Conservation (phyloP, 2,113 vertebrate genomes). For the Cyanoramphus novaezelandiae region DNA sequence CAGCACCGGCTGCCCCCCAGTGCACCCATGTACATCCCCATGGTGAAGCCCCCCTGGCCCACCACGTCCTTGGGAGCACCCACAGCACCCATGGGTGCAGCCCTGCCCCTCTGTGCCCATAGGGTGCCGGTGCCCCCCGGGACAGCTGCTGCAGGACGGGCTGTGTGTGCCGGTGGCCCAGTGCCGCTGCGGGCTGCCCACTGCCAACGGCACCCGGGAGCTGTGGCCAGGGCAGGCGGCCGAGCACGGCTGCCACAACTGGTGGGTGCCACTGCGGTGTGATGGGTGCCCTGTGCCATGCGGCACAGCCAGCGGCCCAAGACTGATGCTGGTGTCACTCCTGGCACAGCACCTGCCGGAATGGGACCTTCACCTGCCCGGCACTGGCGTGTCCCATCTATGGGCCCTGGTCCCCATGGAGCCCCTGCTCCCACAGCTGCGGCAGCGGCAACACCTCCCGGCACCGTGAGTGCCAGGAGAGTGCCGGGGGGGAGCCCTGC, state of each 20-base stretch:
- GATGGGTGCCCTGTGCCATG: background rate
- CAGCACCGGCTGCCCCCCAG: too few species aligned
- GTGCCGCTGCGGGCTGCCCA: conserved; percentile 83
- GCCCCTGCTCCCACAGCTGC: conserved; percentile 80
- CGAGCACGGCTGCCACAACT: conserved; percentile 79
- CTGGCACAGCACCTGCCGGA: conserved; percentile 78
- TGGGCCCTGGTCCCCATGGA: conserved; percentile 83
- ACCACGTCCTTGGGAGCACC: background rate
- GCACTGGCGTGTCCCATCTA: conserved; percentile 72
- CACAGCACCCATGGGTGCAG: rapidly evolving
- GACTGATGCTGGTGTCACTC: background rate
- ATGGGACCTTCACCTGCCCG: conserved; percentile 80
- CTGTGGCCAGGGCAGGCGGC: conserved; percentile 66
- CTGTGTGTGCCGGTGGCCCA: conserved; percentile 74
- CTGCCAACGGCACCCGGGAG: conserved; percentile 75
- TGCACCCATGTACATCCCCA: background rate
- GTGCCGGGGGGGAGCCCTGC: conserved; percentile 60
- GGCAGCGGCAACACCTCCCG: conserved; percentile 73
- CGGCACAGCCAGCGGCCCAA: background rate
- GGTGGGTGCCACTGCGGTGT: conserved; percentile 60
- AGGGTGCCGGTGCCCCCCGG: conserved; percentile 87
- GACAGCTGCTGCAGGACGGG: conserved; percentile 82
- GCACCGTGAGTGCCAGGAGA: conserved; percentile 70
- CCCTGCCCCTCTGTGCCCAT: background rate
- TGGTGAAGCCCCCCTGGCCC: background rate